Percentiles rank a stretch among this genome's conserved stretches.
Conservation (phyloP, 2,888 invertebrate species). For the Cepaea hortensis region DNA sequence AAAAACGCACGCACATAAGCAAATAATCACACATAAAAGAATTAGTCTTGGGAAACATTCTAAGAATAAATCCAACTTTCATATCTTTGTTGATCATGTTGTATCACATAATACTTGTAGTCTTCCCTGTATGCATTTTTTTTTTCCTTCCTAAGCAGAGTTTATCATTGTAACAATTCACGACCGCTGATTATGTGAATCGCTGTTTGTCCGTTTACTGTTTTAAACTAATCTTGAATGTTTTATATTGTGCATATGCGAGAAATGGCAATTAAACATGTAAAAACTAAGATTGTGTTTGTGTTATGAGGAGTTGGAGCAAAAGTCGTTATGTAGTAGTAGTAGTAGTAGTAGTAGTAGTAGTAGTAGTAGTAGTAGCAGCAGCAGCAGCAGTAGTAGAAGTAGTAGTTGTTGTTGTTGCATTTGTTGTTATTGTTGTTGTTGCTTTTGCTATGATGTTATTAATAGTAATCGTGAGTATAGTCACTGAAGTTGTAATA, state of each 20-base stretch:
- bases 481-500: constrained; percentile 32
- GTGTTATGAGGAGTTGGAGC: no score
- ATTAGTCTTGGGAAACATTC: no score
- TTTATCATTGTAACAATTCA: no score
- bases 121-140: no score
- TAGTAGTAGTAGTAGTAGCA: constrained; percentile 38
- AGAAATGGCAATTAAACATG: neutral
- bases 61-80: no score
- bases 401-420: constrained; percentile 17
- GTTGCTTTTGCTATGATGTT: constrained; percentile 23
- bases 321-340: constrained; percentile 9
- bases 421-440: neutral
- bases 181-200: no score
- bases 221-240: neutral
- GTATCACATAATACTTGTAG: no score
- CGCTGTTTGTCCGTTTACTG: neutral
- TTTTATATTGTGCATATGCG: neutral
- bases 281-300: no score
- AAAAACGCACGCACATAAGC: no score
- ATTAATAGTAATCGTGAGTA: constrained; percentile 29
- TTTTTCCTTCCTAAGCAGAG: no score
- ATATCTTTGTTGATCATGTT: no score
- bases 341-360: constrained; percentile 37
- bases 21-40: no score
- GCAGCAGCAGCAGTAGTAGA: constrained; percentile 21